Evolutionary conservation across 2,888 invertebrate genomes (phyloP), one percentile per base, ranked within the genome.

Genomic region (Eupeodes latifasciatus): DNA sequence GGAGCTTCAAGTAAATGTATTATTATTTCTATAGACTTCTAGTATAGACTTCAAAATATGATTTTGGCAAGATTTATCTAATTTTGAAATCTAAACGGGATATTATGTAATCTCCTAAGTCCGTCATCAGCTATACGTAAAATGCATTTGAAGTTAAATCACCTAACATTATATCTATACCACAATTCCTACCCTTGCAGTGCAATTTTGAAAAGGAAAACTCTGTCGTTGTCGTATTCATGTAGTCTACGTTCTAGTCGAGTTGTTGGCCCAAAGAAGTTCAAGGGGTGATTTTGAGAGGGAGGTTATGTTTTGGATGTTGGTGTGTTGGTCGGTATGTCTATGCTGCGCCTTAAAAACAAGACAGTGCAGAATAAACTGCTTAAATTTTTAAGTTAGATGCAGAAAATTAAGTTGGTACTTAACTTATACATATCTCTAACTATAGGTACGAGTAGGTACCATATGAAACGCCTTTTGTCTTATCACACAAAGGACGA

Each of bases 101-200:
- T 19, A 19, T 44, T 19, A 4, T 49, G 16, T 34, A 59, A 59
- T n/a, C 55, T 44, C 86, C 86, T 79, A 74, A 51, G 16, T 82
- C 83, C 59, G 82, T 79, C 51, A 44, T 62, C 27, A 27, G 27
- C 19, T 62, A 71, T 27, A 79, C 14, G 49, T 61, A 71, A 61
- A 83, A 69, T 83, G 86, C 83, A 87, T 80, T 80, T 36, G 47
- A 57, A 80, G 84, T 76, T 55, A 80, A 51, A 80, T 27, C 27
- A 44, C 81, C 27, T n/a, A 74, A 75, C 78, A 67, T 27, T 27
- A 27, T 9, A 40, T 40, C 40, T 40, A 40, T 40, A 40, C 27
- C 27, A 27, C 27, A 40, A 7, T 9, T 40, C 40, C 62, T 57
- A 79, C 64, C 64, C 71, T 47, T 0, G 27, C 57, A 55, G 40